phyloP scores from a whole-genome alignment of 2,113 vertebrate genomes.

The Vulpes vulpes region DNA sequence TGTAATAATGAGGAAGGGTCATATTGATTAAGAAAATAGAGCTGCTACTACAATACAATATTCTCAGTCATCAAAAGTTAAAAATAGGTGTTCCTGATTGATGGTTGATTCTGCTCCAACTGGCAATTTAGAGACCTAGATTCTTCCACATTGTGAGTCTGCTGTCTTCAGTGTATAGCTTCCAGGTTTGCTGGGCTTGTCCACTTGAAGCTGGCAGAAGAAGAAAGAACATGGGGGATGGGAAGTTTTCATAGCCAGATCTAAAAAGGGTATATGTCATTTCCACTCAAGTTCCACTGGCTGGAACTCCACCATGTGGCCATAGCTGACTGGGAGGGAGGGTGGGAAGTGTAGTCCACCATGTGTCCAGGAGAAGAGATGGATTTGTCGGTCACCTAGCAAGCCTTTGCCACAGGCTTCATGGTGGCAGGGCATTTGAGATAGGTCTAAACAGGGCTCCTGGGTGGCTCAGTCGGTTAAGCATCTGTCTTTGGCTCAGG shows the following conservation, averaged over 20 bases:
- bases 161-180: neutral
- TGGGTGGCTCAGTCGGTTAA: no score
- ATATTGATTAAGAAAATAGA: neutral
- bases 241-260: neutral
- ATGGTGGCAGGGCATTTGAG: neutral
- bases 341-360: neutral
- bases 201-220: neutral
- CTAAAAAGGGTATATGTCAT: neutral
- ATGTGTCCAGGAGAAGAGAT: neutral
- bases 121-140: neutral
- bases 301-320: neutral
- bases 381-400: neutral
- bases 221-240: neutral
- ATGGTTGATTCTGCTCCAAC: neutral
- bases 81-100: neutral
- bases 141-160: neutral
- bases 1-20: neutral
- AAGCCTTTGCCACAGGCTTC: neutral
- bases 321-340: neutral
- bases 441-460: no score
- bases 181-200: neutral
- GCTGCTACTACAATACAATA: neutral
- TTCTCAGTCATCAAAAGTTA: slow-evolving; percentile 23
- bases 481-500: no score
- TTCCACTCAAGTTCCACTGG: neutral